Evolutionary conservation across 2,797 vertebrate genomes (phyloP).

Genomic region (Petrocephalus schoutedeni): DNA sequence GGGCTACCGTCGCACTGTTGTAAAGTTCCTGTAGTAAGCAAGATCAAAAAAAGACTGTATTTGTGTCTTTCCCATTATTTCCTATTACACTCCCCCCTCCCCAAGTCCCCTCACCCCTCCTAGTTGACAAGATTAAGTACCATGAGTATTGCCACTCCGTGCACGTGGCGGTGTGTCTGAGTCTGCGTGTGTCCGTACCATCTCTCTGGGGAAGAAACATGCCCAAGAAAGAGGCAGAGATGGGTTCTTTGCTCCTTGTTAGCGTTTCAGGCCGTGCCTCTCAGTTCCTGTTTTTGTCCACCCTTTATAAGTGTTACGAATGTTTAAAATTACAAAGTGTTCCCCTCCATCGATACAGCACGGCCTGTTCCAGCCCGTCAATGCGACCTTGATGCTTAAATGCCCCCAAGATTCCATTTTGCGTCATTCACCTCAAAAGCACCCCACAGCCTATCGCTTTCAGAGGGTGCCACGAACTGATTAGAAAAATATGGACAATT

Average conservation of each 20-base stretch:
- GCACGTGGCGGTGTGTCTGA: background rate
- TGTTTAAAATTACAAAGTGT: slow-evolving; percentile 11
- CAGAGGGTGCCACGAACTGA: slow-evolving; percentile 5
- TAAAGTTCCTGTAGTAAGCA: background rate
- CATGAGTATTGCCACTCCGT: background rate
- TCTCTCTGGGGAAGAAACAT: background rate
- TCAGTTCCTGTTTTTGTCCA: background rate
- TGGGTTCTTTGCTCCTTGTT: background rate
- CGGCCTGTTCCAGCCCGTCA: background rate
- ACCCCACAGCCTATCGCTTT: slow-evolving; percentile 3
- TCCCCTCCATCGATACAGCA: background rate
- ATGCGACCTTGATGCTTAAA: background rate
- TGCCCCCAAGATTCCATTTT: background rate
- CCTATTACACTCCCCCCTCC: background rate
- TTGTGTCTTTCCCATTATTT: background rate
- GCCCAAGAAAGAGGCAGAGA: background rate
- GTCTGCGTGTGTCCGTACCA: background rate
- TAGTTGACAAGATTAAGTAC: background rate
- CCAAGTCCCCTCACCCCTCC: background rate
- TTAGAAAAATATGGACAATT: slow-evolving; percentile 17
- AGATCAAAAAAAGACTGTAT: background rate
- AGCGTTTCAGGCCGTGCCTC: background rate
- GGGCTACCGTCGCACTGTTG: background rate
- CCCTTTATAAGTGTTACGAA: background rate
- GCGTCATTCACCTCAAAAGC: slow-evolving; percentile 23